A percentile compares a stretch with the other conserved stretches of the same genome.
Conservation (phyloP, 2,888 invertebrate species). For the Electrophaes corylata region DNA sequence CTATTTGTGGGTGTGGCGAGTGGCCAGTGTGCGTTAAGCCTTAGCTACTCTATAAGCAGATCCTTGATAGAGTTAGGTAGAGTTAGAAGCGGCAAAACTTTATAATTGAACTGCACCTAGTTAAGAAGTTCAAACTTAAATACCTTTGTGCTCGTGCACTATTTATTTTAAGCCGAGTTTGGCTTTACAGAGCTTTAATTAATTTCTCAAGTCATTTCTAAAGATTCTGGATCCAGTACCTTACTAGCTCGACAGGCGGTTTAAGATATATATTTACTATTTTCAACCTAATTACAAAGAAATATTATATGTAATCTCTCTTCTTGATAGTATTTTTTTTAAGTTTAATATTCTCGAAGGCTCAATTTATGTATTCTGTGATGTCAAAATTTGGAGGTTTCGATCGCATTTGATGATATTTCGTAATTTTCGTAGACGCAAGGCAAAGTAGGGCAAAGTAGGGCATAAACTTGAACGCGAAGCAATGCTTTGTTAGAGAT, state of each 20-base stretch:
- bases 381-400: too few relatives aligned
- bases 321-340: not conserved
- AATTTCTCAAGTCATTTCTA: conserved; percentile 13
- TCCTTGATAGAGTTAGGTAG: conserved; percentile 5
- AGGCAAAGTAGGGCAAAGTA: too few relatives aligned
- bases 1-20: not conserved
- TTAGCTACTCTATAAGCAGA: conserved; percentile 2
- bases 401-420: too few relatives aligned
- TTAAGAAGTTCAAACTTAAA: conserved; percentile 39
- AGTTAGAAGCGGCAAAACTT: conserved; percentile 40
- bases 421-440: too few relatives aligned
- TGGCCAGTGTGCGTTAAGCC: not conserved
- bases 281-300: not conserved
- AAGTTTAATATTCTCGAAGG: too few relatives aligned
- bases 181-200: conserved; percentile 4
- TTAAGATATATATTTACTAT: not conserved
- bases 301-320: too few relatives aligned
- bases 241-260: not conserved
- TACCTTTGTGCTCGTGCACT: conserved; percentile 36
- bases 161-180: conserved; percentile 28
- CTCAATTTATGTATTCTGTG: too few relatives aligned
- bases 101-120: conserved; percentile 47
- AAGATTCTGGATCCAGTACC: not conserved
- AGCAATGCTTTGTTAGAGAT: too few relatives aligned
- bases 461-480: too few relatives aligned